Evolutionary conservation across 23 tunicate species (phyloP).

Genomic region (Botrylloides violaceus): DNA sequence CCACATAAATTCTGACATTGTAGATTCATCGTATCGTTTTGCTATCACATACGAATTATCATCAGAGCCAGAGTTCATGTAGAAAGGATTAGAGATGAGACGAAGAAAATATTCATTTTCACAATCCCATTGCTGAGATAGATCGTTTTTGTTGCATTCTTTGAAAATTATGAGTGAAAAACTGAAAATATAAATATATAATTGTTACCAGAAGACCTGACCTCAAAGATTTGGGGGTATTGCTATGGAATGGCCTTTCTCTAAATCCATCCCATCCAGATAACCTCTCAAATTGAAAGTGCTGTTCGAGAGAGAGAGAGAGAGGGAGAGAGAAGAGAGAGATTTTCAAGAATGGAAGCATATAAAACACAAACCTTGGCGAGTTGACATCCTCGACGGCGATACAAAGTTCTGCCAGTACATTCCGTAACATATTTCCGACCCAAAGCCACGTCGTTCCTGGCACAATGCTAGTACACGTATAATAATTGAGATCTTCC

Average conservation of each 20-base stretch:
- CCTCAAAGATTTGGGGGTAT: too few species aligned
- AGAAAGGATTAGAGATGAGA: constrained; percentile 4
- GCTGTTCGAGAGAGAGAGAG: too few species aligned
- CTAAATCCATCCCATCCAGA: too few species aligned
- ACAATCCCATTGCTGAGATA: constrained; percentile 20
- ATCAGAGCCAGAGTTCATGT: not conserved
- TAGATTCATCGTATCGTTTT: not conserved
- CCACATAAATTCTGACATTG: constrained; percentile 11
- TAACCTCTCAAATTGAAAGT: too few species aligned
- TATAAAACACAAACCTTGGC: constrained; percentile 39
- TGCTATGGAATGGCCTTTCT: not conserved
- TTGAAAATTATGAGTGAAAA: constrained; percentile 15
- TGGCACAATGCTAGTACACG: not conserved
- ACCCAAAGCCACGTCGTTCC: constrained; percentile 49
- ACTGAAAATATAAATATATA: not conserved
- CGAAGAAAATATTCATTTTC: constrained; percentile 3
- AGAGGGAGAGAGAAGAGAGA: too few species aligned
- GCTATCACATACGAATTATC: constrained; percentile 6
- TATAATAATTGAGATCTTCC: not conserved
- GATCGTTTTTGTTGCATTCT: not conserved
- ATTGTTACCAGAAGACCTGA: too few species aligned
- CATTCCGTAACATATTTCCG: constrained; percentile 32
- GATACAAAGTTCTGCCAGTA: constrained; percentile 40
- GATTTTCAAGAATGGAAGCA: too few species aligned
- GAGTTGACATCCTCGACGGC: constrained; percentile 23